Conservation (phyloP, 2,113 vertebrate genomes). For the Brachypteracias leptosomus region DNA sequence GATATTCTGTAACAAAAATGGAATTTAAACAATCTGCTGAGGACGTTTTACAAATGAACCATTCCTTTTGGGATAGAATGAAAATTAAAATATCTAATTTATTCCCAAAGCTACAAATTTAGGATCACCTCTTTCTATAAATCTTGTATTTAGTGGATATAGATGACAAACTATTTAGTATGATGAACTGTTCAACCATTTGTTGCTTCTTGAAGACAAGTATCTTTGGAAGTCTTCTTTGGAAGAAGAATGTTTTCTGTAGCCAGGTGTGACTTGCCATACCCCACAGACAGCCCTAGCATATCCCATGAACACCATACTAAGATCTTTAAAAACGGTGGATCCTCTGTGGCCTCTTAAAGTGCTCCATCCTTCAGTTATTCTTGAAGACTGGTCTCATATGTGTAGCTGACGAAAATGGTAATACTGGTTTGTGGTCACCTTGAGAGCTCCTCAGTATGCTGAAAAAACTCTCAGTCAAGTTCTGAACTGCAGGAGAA, state of each 20-base stretch:
- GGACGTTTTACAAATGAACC: background rate
- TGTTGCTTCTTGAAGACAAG: background rate
- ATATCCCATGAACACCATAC: background rate
- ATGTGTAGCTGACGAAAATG: background rate
- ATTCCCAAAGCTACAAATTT: background rate
- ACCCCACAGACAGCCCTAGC: background rate
- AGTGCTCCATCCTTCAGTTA: background rate
- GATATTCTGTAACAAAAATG: background rate
- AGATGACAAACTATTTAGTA: background rate
- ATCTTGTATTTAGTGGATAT: background rate
- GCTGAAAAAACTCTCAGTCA: background rate
- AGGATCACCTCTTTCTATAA: background rate
- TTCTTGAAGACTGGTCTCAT: background rate
- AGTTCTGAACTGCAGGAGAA: background rate
- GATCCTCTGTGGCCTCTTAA: background rate
- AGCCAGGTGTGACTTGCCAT: background rate
- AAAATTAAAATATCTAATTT: background rate
- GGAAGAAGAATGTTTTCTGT: background rate
- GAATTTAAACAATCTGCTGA: background rate
- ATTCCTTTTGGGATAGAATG: background rate
- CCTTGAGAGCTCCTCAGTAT: background rate
- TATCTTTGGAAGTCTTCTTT: background rate
- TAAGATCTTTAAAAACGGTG: background rate
- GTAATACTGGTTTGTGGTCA: background rate
- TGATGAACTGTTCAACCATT: background rate